Evolutionary conservation across 1,140 invertebrate species (phyloP).

Genomic region (Hyposmocoma kahamanoa): DNA sequence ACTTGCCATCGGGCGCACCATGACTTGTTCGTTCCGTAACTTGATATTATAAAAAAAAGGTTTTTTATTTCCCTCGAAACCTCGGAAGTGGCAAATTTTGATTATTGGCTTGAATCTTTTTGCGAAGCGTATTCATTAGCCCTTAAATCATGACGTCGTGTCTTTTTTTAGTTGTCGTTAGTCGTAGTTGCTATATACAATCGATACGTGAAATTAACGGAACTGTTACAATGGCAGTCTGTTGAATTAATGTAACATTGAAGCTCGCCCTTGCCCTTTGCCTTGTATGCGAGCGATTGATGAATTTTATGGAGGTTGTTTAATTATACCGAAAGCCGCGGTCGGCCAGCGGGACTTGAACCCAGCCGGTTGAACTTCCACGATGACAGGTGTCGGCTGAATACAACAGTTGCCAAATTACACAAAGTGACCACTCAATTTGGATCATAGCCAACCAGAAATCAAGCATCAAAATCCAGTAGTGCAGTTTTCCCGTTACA

Average conservation of each 20-base stretch:
- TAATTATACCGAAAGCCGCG: neutral
- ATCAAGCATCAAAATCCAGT: slow-evolving; percentile 28
- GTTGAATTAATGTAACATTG: slow-evolving; percentile 18
- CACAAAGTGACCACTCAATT: slow-evolving; percentile 53
- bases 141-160: too few relatives aligned
- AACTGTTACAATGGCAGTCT: slow-evolving; percentile 10
- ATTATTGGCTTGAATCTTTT: too few relatives aligned
- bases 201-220: neutral
- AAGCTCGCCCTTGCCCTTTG: slow-evolving; percentile 22
- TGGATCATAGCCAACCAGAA: slow-evolving; percentile 41
- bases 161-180: too few relatives aligned
- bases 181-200: too few relatives aligned
- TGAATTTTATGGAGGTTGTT: neutral
- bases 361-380: slow-evolving; percentile 19
- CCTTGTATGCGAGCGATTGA: slow-evolving; percentile 5
- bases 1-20: too few relatives aligned
- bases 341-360: neutral
- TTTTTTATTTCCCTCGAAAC: too few relatives aligned
- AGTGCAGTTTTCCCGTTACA: slow-evolving; percentile 30
- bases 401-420: slow-evolving; percentile 56
- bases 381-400: slow-evolving; percentile 15
- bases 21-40: too few relatives aligned
- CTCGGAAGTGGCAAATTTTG: too few relatives aligned
- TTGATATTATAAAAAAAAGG: too few relatives aligned
- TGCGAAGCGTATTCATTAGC: too few relatives aligned